These are phyloP conservation scores for Myanophis thanlyinensis DNA, from an alignment of 2,113 vertebrate genomes.

Conservation along the genomic window DNA sequence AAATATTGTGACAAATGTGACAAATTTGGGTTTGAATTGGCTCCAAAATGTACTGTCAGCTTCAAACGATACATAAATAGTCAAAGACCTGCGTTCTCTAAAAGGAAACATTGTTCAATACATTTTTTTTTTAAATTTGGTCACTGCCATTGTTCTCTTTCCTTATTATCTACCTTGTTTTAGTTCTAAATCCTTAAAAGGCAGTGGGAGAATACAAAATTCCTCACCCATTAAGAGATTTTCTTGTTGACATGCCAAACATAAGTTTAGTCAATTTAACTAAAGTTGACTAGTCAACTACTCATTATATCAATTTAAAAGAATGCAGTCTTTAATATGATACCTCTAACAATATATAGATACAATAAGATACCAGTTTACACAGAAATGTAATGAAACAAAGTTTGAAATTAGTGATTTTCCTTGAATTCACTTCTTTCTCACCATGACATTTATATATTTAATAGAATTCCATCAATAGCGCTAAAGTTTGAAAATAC, in stretches of 20 bases:
- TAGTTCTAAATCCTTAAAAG: neutral
- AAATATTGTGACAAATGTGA: neutral
- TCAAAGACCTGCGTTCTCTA: neutral
- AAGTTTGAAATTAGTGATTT: constrained; percentile 44
- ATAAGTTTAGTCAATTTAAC: neutral
- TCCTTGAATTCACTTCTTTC: constrained; percentile 27
- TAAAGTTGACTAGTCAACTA: neutral
- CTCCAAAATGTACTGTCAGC: neutral
- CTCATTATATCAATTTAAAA: neutral
- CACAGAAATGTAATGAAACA: constrained; percentile 35
- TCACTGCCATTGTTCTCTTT: neutral
- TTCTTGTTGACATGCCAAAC: neutral
- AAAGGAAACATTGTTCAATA: neutral
- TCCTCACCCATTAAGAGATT: neutral
- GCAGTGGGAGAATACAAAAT: neutral
- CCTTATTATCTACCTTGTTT: neutral
- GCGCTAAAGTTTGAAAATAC: constrained; percentile 52
- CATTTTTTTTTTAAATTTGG: neutral
- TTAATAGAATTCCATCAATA: constrained; percentile 43
- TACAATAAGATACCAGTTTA: constrained; percentile 29
- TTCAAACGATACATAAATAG: neutral
- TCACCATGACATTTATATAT: constrained; percentile 38
- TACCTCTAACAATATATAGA: constrained; percentile 3
- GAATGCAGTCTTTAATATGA: neutral
- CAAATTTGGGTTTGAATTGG: neutral